Evolutionary conservation across 2,797 vertebrate genomes (phyloP), one percentile per base, ranked within the genome.

Genomic region (Bufotes viridis): DNA sequence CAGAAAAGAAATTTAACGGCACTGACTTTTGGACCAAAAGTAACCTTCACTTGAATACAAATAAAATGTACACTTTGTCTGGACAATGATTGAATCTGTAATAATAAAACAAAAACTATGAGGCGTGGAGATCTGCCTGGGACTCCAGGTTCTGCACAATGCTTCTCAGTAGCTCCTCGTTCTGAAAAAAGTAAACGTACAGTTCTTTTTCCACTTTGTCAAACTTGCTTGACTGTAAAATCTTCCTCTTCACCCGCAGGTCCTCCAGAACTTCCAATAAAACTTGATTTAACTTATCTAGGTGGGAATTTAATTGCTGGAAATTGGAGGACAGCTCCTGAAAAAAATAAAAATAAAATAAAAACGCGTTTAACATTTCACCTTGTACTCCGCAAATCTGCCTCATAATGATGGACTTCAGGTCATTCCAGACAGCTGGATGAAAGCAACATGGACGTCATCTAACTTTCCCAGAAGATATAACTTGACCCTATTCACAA

Each of bases 161-260:
- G 90, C 95, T 95, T 92, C 95, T 96, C 91, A 99, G 93, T 60
- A 93, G 92, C 13, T 91, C 91, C 82, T 96, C 91, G 42, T 99
- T 95, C 90, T 96, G 94, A 89, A 96, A 96, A 93, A 97, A 99
- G 92, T 96, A 94, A 58, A 97, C 91, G 84, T 97, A 99, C 70
- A 99, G 93, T 42, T 97, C 94, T 93, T 97, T 96, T 93, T 98
- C 96, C 87, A 94, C 93, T 89, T 94, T 94, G 84, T 95, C 93
- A 34, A 95, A 91, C 84, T 94, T 92, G 90, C 92, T 95, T 86
- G 94, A 95, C 83, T 97, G 94, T 86, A 99, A 92, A 90, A 95
- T 91, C 60, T 94, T 95, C 75, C 94, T 96, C 92, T 97, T 98
- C 15, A 90, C 90, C 92, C 96, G 97, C 85, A 97, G 90, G 78